phyloP scores from a whole-genome alignment of 2,113 vertebrate species.

The Carassius auratus region DNA sequence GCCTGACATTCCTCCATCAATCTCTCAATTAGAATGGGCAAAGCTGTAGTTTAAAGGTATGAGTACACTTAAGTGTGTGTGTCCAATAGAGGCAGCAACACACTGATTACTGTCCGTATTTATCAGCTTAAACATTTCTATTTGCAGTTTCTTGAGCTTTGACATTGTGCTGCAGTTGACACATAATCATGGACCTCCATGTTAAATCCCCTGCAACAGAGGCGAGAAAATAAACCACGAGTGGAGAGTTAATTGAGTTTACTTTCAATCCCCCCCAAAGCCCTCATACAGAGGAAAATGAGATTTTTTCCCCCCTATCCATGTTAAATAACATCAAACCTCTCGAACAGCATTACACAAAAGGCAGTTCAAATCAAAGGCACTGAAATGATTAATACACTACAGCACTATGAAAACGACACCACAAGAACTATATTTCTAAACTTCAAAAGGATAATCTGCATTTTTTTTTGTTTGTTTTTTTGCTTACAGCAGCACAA shows the following conservation, averaged over 20 bases:
- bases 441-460: slow-evolving; percentile 72
- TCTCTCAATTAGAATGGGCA: slow-evolving; percentile 38
- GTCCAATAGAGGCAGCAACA: slow-evolving; percentile 14
- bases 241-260: slow-evolving; percentile 53
- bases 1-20: slow-evolving; percentile 43
- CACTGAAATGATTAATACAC: slow-evolving; percentile 62
- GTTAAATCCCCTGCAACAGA: slow-evolving; percentile 30
- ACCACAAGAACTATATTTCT: slow-evolving; percentile 36
- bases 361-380: slow-evolving; percentile 63
- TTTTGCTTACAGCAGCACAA: slow-evolving; percentile 17
- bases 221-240: neutral
- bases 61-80: slow-evolving; percentile 17
- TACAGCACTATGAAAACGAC: slow-evolving; percentile 58
- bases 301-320: neutral
- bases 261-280: slow-evolving; percentile 52
- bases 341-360: slow-evolving; percentile 62
- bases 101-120: slow-evolving; percentile 65
- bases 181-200: neutral
- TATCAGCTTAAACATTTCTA: slow-evolving; percentile 63
- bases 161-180: slow-evolving; percentile 20
- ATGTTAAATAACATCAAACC: slow-evolving; percentile 54
- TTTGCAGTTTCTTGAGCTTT: slow-evolving; percentile 40
- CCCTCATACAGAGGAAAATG: slow-evolving; percentile 53
- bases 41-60: neutral
- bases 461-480: slow-evolving; percentile 52